Conservation (phyloP, 2,113 vertebrate genomes). For the Phocoena phocoena region DNA sequence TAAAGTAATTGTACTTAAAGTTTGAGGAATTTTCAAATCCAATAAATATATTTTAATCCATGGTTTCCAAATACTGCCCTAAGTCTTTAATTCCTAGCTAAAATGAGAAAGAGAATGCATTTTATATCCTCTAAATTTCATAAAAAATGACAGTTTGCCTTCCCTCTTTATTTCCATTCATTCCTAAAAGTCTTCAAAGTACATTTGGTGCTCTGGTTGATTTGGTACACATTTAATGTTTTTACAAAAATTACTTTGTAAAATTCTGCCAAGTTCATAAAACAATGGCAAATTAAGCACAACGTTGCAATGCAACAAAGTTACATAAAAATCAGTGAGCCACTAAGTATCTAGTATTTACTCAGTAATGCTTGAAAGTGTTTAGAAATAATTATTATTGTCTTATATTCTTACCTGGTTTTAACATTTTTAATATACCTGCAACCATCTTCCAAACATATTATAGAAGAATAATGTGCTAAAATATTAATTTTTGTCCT, state of each 20-base stretch:
- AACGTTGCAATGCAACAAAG: background rate
- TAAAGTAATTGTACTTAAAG: background rate
- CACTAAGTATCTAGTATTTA: background rate
- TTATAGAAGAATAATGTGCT: background rate
- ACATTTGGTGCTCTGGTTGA: slow-evolving; percentile 48
- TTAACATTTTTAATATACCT: background rate
- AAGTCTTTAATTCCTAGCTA: background rate
- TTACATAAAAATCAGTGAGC: slow-evolving; percentile 29
- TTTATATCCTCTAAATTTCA: background rate
- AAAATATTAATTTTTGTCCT: background rate
- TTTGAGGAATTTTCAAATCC: background rate
- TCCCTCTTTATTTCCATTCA: slow-evolving; percentile 22
- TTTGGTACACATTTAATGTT: slow-evolving; percentile 44
- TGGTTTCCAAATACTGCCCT: background rate
- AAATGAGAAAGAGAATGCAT: background rate
- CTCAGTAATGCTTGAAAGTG: background rate
- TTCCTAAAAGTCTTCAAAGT: slow-evolving; percentile 46
- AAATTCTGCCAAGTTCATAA: slow-evolving; percentile 56
- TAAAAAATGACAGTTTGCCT: background rate
- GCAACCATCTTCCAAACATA: background rate
- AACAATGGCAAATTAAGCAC: slow-evolving; percentile 47
- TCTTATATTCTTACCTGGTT: background rate
- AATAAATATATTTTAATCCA: background rate
- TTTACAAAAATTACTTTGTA: slow-evolving; percentile 48
- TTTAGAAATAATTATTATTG: slow-evolving; percentile 10